Evolutionary conservation across 1,140 invertebrate species (phyloP), one percentile per base, ranked within the genome.

Genomic region (Drosophila punjabiensis): DNA sequence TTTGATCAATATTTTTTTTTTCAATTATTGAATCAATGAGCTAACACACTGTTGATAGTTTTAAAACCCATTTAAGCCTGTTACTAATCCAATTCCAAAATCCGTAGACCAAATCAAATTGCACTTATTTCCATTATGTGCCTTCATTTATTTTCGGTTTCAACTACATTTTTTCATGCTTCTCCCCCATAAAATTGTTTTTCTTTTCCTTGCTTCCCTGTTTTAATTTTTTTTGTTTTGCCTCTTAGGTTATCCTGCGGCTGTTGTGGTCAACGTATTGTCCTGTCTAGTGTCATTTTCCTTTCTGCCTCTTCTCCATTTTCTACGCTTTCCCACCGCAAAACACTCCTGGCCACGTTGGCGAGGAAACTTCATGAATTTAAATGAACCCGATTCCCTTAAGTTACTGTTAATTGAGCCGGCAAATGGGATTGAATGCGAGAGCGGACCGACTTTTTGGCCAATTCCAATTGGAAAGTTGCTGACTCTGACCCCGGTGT

Each of bases 341-440:
- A 64, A 65, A 1, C 24, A 24, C 64, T 43, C 60, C 59, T 30
- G 65, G 56, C 55, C 76, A 41, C 56, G 82, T 86, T 39, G 35
- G 62, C 56, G 33, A 35, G 35, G 43, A 50, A 77, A 75, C 64
- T 84, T 70, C 73, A 75, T 81, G 84, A 66, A 75, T 84, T 81
- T 81, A 73, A 90, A 82, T 86, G 78, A 86, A 70, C 59, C 68
- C 20, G 55, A 71, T 65, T 68, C 61, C 66, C 74, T 47, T 68
- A 81, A 81, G 78, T 81, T 79, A 85, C 76, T 71, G 82, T 76
- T 88, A 88, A 88, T 88, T 85, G 85, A 88, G 81, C 80, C 69
- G 60, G 83, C 75, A 85, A 84, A 85, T 68, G 64, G 58, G 59
- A 88, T 81, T 88, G 79, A 87, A 82, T 87, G 71, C 67, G 69